phyloP scores from a whole-genome alignment of 2,797 vertebrate species.

The Denticeps clupeoides region DNA sequence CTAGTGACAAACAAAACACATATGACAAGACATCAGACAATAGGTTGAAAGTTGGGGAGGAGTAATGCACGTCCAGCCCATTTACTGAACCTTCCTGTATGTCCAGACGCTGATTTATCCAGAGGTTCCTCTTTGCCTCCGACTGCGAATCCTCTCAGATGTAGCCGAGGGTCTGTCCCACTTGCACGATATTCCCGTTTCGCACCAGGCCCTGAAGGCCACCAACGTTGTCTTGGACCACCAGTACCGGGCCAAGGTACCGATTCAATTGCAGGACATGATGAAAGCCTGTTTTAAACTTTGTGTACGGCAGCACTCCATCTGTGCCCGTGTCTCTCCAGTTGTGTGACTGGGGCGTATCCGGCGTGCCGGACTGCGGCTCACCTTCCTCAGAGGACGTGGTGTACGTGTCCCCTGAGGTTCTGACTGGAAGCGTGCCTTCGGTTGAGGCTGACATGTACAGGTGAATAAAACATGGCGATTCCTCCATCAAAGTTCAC shows the following conservation, averaged over 20 bases:
- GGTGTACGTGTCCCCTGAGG: slow-evolving; percentile 45
- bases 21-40: too few relatives aligned
- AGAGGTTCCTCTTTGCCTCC: slow-evolving; percentile 37
- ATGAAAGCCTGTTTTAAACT: not conserved
- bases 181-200: slow-evolving; percentile 39
- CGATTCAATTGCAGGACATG: not conserved
- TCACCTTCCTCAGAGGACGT: slow-evolving; percentile 39
- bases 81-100: not conserved
- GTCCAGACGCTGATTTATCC: slow-evolving; percentile 38
- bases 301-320: not conserved
- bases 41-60: too few relatives aligned
- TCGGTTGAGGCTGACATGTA: slow-evolving; percentile 47
- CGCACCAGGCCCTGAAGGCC: slow-evolving; percentile 48
- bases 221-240: slow-evolving; percentile 52
- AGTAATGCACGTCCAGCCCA: too few relatives aligned
- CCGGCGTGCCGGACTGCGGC: not conserved
- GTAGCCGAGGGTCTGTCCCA: slow-evolving; percentile 47
- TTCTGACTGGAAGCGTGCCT: slow-evolving; percentile 31
- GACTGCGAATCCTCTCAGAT: slow-evolving; percentile 42
- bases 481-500: too few relatives aligned
- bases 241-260: slow-evolving; percentile 52
- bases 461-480: slow-evolving; percentile 37
- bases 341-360: slow-evolving; percentile 50
- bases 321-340: slow-evolving; percentile 13
- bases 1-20: too few relatives aligned